phyloP scores from a whole-genome alignment of 1,140 invertebrate genomes.

The Camponotus vicinus region DNA sequence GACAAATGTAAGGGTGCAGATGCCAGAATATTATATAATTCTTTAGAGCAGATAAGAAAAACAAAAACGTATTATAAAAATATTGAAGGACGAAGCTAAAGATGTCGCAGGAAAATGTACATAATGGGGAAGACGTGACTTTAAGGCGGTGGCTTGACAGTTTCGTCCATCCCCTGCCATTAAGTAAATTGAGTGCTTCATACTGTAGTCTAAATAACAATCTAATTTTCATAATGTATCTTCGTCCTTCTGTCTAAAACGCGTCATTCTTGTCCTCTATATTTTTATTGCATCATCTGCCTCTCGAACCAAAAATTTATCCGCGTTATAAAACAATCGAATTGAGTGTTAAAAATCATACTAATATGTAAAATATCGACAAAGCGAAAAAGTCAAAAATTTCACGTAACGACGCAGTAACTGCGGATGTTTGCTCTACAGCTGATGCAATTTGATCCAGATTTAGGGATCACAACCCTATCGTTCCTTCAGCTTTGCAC shows the following conservation, averaged over 20 bases:
- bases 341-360: constrained; percentile 10
- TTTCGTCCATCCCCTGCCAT: constrained; percentile 77
- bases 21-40: neutral
- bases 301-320: constrained; percentile 8
- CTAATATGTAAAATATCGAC: neutral
- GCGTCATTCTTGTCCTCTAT: constrained; percentile 23
- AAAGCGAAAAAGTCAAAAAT: constrained; percentile 49
- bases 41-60: neutral
- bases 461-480: constrained; percentile 75
- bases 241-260: constrained; percentile 43
- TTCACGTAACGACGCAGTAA: constrained; percentile 53
- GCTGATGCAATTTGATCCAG: constrained; percentile 77
- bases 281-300: constrained; percentile 54
- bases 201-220: constrained; percentile 73
- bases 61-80: constrained; percentile 12
- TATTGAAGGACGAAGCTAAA: constrained; percentile 2
- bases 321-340: neutral
- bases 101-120: constrained; percentile 62
- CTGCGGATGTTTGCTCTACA: constrained; percentile 65
- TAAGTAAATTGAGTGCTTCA: constrained; percentile 81
- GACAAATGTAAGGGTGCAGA: neutral
- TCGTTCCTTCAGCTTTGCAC: constrained; percentile 63
- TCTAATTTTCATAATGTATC: constrained; percentile 81
- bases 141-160: constrained; percentile 76
- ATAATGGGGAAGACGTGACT: constrained; percentile 66